A percentile compares a stretch with the other conserved stretches of the same genome.
Conservation (phyloP, 2,888 invertebrate genomes). For the Melipona bicolor region DNA sequence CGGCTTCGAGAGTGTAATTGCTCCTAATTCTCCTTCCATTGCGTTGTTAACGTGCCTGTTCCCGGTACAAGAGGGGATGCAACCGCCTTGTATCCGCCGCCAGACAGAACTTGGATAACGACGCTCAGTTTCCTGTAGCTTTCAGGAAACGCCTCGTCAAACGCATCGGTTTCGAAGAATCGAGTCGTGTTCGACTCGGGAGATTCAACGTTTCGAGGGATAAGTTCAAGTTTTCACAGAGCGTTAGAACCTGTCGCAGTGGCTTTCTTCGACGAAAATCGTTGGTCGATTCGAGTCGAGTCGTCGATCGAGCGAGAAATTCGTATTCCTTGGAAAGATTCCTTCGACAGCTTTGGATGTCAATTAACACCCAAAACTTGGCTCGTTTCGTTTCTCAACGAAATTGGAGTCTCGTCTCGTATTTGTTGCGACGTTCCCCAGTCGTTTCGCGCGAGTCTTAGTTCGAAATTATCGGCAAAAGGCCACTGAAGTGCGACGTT, state of each 20-base stretch:
- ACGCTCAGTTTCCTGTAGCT: constrained; percentile 15
- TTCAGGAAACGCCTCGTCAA: constrained; percentile 7
- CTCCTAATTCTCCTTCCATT: neutral
- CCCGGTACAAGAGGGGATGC: neutral
- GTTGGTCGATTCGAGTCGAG: no score
- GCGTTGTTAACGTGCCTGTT: constrained; percentile 2
- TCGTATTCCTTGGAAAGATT: no score
- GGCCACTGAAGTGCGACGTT: constrained; percentile 20
- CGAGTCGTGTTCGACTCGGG: neutral
- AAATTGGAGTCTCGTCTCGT: neutral
- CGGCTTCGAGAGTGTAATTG: neutral
- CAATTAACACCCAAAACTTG: neutral
- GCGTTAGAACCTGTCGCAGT: neutral
- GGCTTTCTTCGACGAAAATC: no score
- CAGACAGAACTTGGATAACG: constrained; percentile 31
- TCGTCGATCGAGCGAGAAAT: no score
- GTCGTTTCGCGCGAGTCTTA: constrained; percentile 15
- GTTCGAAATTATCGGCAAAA: constrained; percentile 24
- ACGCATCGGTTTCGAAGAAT: constrained; percentile 7
- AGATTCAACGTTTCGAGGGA: neutral
- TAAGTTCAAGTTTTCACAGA: neutral
- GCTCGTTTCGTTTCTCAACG: neutral
- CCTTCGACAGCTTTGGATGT: no score
- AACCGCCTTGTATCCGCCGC: constrained; percentile 6
- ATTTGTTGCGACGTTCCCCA: neutral